Evolutionary conservation across 2,797 vertebrate species (phyloP), one percentile per base, ranked within the genome.

Genomic region (Balearica regulorum): DNA sequence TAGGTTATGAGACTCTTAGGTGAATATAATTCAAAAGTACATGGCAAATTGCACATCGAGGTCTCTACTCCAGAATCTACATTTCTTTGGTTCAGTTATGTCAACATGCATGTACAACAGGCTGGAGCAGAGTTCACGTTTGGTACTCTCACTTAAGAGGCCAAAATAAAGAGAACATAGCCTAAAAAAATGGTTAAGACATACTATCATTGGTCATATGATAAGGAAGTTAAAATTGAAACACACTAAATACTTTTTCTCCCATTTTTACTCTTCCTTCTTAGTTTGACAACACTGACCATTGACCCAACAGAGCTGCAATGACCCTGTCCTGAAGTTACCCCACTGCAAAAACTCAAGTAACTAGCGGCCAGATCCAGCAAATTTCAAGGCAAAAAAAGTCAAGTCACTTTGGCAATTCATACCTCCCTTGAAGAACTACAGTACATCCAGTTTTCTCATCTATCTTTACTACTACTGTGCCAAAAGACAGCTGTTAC

Each of bases 31-130:
- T 35, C 70, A 68, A 71, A 93, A 89, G 29, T 12, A 85, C 49
- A 24, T 0, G 0, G 25, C 17, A 84, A 71, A 78, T 5, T 13
- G 24, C 31, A 79, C n/a, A 51, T 33, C 12, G 43, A 58, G 10
- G 20, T 84, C 18, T 31, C 39, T 35, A 12, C 25, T 77, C 22
- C 41, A 25, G n/a, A 84, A 60, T 10, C 25, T 57, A 28, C 12
- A 22, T 64, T 78, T 28, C 33, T 44, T 80, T 46, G 24, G 6
- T 80, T 77, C 46, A 48, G 53, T 68, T 35, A 43, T 8, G 26
- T 29, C 49, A 53, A 57, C 0, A 0, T 24, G 80, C 20, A 37
- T 0, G 0, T 54, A 58, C 1, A 3, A 44, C 51, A 60, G 51
- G 58, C 10, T n/a, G 44, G 12, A 61, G 54, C 10, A 73, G 19